Evolutionary conservation across 2,888 invertebrate species (phyloP).

Genomic region (Atethmia centrago): DNA sequence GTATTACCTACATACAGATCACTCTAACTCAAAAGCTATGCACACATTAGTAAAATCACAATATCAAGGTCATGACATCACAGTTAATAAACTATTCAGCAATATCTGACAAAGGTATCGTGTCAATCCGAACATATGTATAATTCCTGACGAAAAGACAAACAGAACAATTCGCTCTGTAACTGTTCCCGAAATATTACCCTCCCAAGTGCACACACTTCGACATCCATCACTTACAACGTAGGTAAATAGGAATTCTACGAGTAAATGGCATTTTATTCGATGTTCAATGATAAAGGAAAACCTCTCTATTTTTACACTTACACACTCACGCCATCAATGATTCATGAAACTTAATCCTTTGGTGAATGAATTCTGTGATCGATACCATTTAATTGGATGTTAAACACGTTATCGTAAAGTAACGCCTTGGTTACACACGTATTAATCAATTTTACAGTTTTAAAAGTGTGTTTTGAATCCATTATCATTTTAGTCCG

Average conservation of each 20-base stretch:
- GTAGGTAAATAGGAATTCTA: conserved; percentile 19
- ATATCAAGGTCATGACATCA: conserved; percentile 3
- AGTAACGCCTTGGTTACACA: background rate
- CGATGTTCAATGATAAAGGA: conserved; percentile 21
- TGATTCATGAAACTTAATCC: conserved; percentile 34
- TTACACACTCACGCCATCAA: conserved; percentile 21
- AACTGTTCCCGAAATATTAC: conserved; percentile 29
- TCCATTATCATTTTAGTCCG: background rate
- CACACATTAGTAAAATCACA: background rate
- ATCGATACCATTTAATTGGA: conserved; percentile 36
- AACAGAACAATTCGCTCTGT: conserved; percentile 40
- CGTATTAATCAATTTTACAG: conserved; percentile 6
- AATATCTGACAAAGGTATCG: conserved; percentile 20
- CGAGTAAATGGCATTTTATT: conserved; percentile 33
- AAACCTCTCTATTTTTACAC: conserved; percentile 34
- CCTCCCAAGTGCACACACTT: conserved; percentile 20
- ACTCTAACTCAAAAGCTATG: background rate
- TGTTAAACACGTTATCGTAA: background rate
- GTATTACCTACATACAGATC: background rate
- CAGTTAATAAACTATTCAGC: conserved; percentile 19
- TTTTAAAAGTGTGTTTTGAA: conserved; percentile 15
- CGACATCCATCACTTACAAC: conserved; percentile 34
- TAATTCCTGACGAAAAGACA: conserved; percentile 27
- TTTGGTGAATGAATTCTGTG: conserved; percentile 42
- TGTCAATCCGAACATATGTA: conserved; percentile 33